A percentile compares a stretch with the other conserved stretches of the same genome.
phyloP scores from a whole-genome alignment of 2,797 vertebrate genomes.

The Gephyroberyx darwinii region DNA sequence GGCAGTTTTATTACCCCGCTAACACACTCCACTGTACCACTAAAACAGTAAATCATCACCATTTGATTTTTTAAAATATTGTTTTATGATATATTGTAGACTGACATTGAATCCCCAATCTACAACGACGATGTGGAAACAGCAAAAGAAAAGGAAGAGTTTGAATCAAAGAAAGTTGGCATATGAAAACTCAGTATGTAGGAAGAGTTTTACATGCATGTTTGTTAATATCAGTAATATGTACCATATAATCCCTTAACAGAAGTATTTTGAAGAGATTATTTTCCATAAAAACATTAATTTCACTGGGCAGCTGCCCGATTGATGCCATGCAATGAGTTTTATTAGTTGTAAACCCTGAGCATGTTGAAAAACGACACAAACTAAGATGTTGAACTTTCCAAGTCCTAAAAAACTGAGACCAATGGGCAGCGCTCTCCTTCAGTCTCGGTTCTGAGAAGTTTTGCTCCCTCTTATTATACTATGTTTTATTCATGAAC shows the following conservation, averaged over 20 bases:
- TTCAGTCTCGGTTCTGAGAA: conserved; percentile 5
- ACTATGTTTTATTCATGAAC: conserved; percentile 58
- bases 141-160: too few relatives aligned
- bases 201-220: too few relatives aligned
- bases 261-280: too few relatives aligned
- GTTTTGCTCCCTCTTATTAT: conserved; percentile 15
- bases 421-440: background rate
- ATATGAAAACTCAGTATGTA: too few relatives aligned
- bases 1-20: conserved; percentile 23
- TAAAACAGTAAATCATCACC: conserved; percentile 5
- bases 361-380: background rate
- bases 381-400: background rate
- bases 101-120: too few relatives aligned
- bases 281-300: too few relatives aligned
- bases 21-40: background rate
- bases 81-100: too few relatives aligned
- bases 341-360: background rate
- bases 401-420: background rate
- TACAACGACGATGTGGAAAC: too few relatives aligned
- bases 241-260: too few relatives aligned
- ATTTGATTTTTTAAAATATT: background rate
- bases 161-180: too few relatives aligned
- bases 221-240: too few relatives aligned
- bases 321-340: background rate
- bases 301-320: background rate